These are phyloP conservation scores for Noctuana brunneofusca DNA, from an alignment of 2,888 invertebrate genomes.

Conservation along the genomic window DNA sequence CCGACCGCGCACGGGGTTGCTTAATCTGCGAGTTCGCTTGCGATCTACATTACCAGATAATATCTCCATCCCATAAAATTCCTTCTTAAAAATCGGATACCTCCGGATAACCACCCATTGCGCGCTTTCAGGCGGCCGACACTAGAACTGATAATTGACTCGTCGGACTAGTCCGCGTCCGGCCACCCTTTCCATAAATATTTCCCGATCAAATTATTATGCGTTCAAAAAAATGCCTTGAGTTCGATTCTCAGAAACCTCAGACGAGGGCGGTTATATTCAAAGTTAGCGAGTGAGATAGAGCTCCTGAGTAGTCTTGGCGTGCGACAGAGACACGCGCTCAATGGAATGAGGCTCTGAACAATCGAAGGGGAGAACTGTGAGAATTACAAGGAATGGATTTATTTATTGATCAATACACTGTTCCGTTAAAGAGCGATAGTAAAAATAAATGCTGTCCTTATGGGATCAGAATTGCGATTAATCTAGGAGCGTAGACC, in stretches of 20 bases:
- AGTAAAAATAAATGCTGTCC: constrained; percentile 59
- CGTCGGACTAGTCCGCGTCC: constrained; percentile 69
- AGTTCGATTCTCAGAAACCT: constrained; percentile 73
- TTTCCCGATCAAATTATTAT: constrained; percentile 83
- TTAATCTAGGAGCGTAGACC: constrained; percentile 18
- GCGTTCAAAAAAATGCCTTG: constrained; percentile 78
- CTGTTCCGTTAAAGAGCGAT: constrained; percentile 70
- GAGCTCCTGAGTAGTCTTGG: constrained; percentile 40
- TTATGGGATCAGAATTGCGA: constrained; percentile 43
- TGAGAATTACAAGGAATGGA: constrained; percentile 80
- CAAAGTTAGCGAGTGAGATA: constrained; percentile 65
- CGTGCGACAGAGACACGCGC: constrained; percentile 58
- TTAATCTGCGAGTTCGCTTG: no score
- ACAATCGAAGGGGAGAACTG: constrained; percentile 67
- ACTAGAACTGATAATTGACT: constrained; percentile 75
- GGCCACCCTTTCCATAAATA: constrained; percentile 81
- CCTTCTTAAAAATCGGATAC: constrained; percentile 54
- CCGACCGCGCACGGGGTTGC: no score
- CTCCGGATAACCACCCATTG: constrained; percentile 68
- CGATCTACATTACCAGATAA: no score
- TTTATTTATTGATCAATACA: constrained; percentile 76
- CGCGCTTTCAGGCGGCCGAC: constrained; percentile 66
- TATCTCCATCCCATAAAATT: constrained; percentile 71
- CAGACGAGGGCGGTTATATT: constrained; percentile 74
- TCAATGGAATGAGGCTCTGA: constrained; percentile 76